Conservation (phyloP, 2,113 vertebrate genomes). For the Fregetta grallaria region DNA sequence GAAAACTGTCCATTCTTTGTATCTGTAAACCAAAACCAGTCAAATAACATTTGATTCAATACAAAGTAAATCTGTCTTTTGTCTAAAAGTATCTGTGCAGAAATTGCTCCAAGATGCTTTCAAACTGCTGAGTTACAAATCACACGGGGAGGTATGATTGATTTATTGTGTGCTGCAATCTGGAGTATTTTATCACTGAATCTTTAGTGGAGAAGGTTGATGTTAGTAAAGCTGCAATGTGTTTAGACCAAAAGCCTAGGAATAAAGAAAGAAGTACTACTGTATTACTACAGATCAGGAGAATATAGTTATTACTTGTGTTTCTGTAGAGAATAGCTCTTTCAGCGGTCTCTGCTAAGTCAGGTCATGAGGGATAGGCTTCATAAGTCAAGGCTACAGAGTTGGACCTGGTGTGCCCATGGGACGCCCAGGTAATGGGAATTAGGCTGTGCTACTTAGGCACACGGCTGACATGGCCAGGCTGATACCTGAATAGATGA, state of each 20-base stretch:
- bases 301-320: background rate
- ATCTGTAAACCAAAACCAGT: background rate
- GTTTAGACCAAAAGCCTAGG: background rate
- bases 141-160: background rate
- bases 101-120: slow-evolving; percentile 42
- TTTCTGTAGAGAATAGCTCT: background rate
- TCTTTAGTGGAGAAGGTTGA: slow-evolving; percentile 13
- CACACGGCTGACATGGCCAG: background rate
- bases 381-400: no score
- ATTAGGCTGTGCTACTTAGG: background rate
- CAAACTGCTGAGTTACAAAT: background rate
- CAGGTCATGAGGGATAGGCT: background rate
- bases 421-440: background rate
- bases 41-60: background rate
- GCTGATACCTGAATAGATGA: background rate
- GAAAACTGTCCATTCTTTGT: background rate
- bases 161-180: slow-evolving; percentile 34
- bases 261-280: background rate
- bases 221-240: background rate
- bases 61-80: slow-evolving; percentile 1
- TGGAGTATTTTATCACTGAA: slow-evolving; percentile 33
- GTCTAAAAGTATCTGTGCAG: slow-evolving; percentile 12
- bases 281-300: background rate
- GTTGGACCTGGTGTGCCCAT: background rate
- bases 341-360: accelerated